Conservation (phyloP, 2,113 vertebrate species). For the Petrocephalus microphthalmus region DNA sequence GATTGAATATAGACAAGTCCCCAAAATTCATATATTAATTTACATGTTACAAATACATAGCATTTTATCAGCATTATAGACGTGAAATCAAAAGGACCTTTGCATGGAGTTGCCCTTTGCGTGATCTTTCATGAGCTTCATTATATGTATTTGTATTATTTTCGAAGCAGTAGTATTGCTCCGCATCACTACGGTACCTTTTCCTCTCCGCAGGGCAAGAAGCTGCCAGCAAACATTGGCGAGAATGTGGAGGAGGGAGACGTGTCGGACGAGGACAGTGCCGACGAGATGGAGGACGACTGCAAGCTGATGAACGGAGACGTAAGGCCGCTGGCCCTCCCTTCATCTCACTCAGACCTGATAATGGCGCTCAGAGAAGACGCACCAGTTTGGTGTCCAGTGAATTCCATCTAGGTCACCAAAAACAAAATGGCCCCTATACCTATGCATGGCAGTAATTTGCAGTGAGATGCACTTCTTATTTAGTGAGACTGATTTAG, state of each 20-base stretch:
- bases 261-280: conserved; percentile 95
- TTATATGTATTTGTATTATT: not conserved
- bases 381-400: not conserved
- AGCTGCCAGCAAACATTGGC: conserved; percentile 84
- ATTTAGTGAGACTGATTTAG: not conserved
- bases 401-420: not conserved
- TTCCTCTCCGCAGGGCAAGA: conserved; percentile 76
- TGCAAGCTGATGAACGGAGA: conserved; percentile 93
- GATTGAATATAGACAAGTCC: not conserved
- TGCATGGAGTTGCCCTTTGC: not conserved
- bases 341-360: not conserved
- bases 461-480: not conserved
- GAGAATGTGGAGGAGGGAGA: conserved; percentile 91
- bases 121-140: not conserved
- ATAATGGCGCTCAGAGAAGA: not conserved
- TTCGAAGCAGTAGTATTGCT: not conserved
- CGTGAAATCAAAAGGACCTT: not conserved
- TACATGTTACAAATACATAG: not conserved
- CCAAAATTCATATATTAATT: not conserved
- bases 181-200: not conserved
- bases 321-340: conserved; percentile 59
- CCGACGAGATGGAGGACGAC: conserved; percentile 94
- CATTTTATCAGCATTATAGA: not conserved
- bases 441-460: not conserved
- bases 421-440: not conserved